Evolutionary conservation across 2,888 invertebrate species (phyloP).

Genomic region (Esperia sulphurella): DNA sequence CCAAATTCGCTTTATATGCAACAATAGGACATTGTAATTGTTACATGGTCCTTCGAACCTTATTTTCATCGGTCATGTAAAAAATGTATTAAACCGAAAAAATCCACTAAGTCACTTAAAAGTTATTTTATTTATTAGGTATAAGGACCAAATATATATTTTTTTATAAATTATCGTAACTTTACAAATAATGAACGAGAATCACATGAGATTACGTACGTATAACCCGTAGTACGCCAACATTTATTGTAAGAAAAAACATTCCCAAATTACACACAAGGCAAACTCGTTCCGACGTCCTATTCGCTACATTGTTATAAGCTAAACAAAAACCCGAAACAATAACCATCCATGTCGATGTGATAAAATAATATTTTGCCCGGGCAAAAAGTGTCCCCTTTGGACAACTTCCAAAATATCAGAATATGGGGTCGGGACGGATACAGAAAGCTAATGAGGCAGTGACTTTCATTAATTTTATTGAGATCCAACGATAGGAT

Average conservation of each 20-base stretch:
- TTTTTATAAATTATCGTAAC: no score
- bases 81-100: no score
- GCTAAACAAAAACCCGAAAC: slow-evolving; percentile 18
- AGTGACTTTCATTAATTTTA: slow-evolving; percentile 25
- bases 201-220: no score
- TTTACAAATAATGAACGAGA: no score
- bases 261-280: slow-evolving; percentile 1
- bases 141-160: no score
- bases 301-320: slow-evolving; percentile 2
- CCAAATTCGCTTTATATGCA: no score
- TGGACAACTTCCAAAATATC: slow-evolving; percentile 31
- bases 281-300: not conserved
- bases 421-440: slow-evolving; percentile 13
- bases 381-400: slow-evolving; percentile 20
- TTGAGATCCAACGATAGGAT: slow-evolving; percentile 17
- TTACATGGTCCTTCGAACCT: no score
- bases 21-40: no score
- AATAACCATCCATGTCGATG: slow-evolving; percentile 14
- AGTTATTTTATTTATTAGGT: no score
- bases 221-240: no score
- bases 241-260: slow-evolving; percentile 1
- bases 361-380: slow-evolving; percentile 21
- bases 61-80: no score
- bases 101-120: no score
- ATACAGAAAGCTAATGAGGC: slow-evolving; percentile 22